Base-by-base conservation (phyloP, 1,140 invertebrate genomes). In the Brachionus rotundiformis region DNA sequence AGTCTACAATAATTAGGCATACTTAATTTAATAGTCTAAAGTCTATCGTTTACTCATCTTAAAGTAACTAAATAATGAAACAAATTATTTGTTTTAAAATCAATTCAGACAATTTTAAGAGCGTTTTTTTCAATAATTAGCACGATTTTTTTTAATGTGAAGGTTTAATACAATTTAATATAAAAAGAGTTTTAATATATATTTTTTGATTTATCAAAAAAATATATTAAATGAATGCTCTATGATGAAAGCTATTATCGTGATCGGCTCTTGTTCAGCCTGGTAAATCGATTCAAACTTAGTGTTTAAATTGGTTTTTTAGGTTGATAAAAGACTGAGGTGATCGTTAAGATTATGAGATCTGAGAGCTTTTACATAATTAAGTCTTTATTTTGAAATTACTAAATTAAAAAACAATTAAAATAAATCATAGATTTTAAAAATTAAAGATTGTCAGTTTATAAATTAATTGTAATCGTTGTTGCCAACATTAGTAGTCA, bases 301-400 rank as follows among this genome's bases (percentile, higher is more conserved):
- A 8, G 27, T 36, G 33, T 68, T 68, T 19, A 8, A 36, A n/a
- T 36, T 33, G 63, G 33, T 68, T 68, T 36, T 31, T 29, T 68
- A 36, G 73, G 16, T 49, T 19, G 76, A 31, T 63, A 10, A 39
- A 36, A 59, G 76, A 63, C 10, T 63, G 29, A 79, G n/a, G n/a
- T 54, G 76, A 79, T 54, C 76, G 76, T 79, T 59, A 47, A 79
- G 76, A 79, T 79, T 79, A 79, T 79, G 76, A 79, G 76, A 79
- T 79, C 76, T 79, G 76, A 79, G 76, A 63, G 76, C 76, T 11
- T 31, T 54, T 54, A 54, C 16, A 23, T 29, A 13, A 19, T 47
- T 29, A 77, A 77, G n/a, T 75, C 11, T 39, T 44, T 33, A 41
- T n/a, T 75, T 44, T 44, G n/a, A 33, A 77, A 19, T 77, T 31